A percentile compares a stretch with the other conserved stretches of the same genome.
These are phyloP conservation scores for Petromus typicus DNA, from an alignment of 2,113 vertebrate genomes.

Conservation along the genomic window DNA sequence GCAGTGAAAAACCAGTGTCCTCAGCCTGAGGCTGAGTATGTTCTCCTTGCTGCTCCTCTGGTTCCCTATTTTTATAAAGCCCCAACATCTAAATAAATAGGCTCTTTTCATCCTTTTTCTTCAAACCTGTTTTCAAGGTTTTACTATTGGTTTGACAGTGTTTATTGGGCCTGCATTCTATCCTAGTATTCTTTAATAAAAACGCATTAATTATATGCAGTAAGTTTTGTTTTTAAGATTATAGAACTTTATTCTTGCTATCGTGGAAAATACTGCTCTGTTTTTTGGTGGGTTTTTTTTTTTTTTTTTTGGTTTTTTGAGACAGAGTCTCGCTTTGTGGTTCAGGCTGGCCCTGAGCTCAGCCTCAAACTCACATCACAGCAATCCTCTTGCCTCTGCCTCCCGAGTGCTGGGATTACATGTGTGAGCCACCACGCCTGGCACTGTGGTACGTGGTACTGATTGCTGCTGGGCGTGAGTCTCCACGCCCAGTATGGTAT, in stretches of 20 bases:
- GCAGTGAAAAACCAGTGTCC: not conserved
- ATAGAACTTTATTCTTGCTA: constrained; percentile 49
- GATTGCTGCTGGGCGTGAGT: too few relatives aligned
- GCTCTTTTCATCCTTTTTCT: not conserved
- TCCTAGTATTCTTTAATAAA: not conserved
- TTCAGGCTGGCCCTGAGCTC: too few relatives aligned
- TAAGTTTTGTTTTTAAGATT: not conserved
- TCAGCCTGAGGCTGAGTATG: not conserved
- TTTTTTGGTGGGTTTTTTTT: too few relatives aligned
- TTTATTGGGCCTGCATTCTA: constrained; percentile 1
- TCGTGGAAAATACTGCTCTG: not conserved
- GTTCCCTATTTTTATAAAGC: constrained; percentile 15
- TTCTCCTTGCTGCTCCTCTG: not conserved
- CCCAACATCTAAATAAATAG: constrained; percentile 18
- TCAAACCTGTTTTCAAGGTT: constrained; percentile 30
- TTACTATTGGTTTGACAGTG: constrained; percentile 29
- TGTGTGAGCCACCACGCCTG: too few relatives aligned
- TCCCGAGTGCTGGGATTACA: too few relatives aligned
- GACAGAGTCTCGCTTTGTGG: too few relatives aligned
- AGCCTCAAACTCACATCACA: too few relatives aligned
- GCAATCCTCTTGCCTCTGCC: too few relatives aligned
- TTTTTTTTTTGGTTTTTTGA: too few relatives aligned
- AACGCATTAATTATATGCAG: constrained; percentile 13
- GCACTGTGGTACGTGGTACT: too few relatives aligned
- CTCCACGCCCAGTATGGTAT: too few relatives aligned